Base-by-base conservation (phyloP, 2,888 invertebrate species). In the Synanthedon vespiformis region DNA sequence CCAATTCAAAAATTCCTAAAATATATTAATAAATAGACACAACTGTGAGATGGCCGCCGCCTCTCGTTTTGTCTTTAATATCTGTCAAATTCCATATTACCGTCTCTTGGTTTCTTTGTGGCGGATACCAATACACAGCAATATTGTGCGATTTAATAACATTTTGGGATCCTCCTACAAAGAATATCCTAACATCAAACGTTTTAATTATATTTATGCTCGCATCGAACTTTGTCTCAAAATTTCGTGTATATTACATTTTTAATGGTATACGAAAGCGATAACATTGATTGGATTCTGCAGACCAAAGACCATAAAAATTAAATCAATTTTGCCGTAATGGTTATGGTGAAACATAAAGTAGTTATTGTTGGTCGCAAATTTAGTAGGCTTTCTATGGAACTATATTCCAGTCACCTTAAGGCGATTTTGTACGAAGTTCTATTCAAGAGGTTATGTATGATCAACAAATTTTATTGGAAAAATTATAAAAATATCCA, bases 251-350 rank as follows among this genome's bases (percentile, higher is more conserved):
- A 73, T 72, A 81, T 84, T 80, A 80, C 75, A 77, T 76, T 84
- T 44, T 84, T 80, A 83, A 84, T 77, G 74, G 77, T 80, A 74
- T 67, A 78, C 76, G 72, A 67, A 70, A 72, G 74, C 85, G 84
- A 86, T 86, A 86, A 80, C 81, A 80, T 74, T 85, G 82, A 86
- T 86, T 86, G 86, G 83, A 83, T 85, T 83, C 85, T 78, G 77
- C 80, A 72, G 76, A 83, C 77, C 82, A 82, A 77, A 84, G 80
- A 83, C 83, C 82, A 84, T 87, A 85, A 87, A 87, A 85, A 83
- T 79, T 76, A 85, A 86, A 87, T 87, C 83, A 86, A 86, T 85
- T 86, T 85, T 75, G 75, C 73, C 72, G 77, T 83, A 84, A 85
- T 81, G 86, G 80, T 81, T 84, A 85, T 81, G 67, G 68, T 64